Base-by-base conservation (phyloP, 64 coral and sea anemone species). In the Acropora tenuis region DNA sequence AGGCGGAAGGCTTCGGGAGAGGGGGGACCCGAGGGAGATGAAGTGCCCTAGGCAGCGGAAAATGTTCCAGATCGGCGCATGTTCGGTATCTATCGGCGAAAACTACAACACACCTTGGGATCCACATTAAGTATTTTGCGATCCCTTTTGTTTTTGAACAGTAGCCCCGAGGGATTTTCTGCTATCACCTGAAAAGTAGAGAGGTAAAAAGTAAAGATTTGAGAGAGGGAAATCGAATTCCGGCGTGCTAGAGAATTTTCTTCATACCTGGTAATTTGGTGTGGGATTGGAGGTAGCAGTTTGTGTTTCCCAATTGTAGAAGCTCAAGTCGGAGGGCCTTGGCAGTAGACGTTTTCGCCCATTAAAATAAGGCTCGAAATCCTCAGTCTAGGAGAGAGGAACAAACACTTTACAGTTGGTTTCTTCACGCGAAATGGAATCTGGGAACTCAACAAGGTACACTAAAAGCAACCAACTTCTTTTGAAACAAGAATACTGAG, bases 291-390 rank as follows among this genome's bases (percentile, higher is more conserved):
- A 99, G 1, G 94, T 99, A 41, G 94, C 97, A 12, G 97, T 99
- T 78, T 99, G 97, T 20, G 97, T 99, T 58, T 99, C 97, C 97
- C 97, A 96, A 78, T 99, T 99, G 77, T 99, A 99, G 90, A 98
- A 98, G 44, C 96, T 96, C 80, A 96, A 93, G 78, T 98, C 97
- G 16, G 97, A 98, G 11, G 94, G 94, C 84, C 94, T 90, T 63
- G 97, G 97, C 16, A 98, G 85, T 0, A 98, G 84, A 4, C 97
- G 53, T 72, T 94, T 95, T 69, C 97, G 86, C 9, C 97, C 91
- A 43, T 81, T 71, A 76, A 98, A 98, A 82, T 98, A 98, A 77
- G 97, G 97, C 52, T 98, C 97, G 93, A 98, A 98, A 78, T 98
- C 97, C 86, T 98, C 97, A 61, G 93, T 84, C 90, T 96, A 52